phyloP scores from a whole-genome alignment of 2,113 vertebrate species.

The Serinus canaria region DNA sequence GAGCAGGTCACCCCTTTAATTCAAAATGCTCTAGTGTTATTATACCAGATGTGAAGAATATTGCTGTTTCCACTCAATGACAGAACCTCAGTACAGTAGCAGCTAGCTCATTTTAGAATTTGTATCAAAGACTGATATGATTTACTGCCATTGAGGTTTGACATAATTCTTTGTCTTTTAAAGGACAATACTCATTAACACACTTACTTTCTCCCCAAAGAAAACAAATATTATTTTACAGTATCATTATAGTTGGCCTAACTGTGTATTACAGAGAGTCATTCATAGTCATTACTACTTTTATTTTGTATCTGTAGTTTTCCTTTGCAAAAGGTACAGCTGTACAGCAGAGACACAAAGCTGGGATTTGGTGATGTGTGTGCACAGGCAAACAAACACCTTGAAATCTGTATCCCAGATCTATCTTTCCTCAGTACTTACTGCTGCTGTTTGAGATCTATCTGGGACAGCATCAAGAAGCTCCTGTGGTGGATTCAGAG shows the following conservation, averaged over 20 bases:
- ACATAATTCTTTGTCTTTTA: background rate
- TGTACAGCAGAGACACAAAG: background rate
- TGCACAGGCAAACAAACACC: background rate
- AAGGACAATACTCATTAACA: background rate
- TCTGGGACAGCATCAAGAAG: conserved; percentile 75
- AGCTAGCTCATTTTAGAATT: background rate
- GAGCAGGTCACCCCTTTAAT: background rate
- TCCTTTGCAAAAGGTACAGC: background rate
- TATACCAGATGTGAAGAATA: background rate
- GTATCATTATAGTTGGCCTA: background rate
- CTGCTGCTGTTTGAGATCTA: conserved; percentile 77
- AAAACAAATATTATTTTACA: background rate
- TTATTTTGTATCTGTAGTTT: background rate
- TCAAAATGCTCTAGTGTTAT: background rate
- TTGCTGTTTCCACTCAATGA: background rate
- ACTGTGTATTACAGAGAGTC: background rate
- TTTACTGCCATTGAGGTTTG: background rate
- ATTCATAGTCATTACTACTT: background rate
- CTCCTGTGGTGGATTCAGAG: conserved; percentile 88
- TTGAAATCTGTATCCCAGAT: background rate
- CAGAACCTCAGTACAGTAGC: background rate
- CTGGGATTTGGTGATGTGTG: rapidly evolving
- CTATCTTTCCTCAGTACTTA: conserved; percentile 62
- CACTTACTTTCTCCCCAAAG: background rate
- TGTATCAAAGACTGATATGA: background rate